phyloP scores from a whole-genome alignment of 2,888 invertebrate genomes.

The Timandra comae region DNA sequence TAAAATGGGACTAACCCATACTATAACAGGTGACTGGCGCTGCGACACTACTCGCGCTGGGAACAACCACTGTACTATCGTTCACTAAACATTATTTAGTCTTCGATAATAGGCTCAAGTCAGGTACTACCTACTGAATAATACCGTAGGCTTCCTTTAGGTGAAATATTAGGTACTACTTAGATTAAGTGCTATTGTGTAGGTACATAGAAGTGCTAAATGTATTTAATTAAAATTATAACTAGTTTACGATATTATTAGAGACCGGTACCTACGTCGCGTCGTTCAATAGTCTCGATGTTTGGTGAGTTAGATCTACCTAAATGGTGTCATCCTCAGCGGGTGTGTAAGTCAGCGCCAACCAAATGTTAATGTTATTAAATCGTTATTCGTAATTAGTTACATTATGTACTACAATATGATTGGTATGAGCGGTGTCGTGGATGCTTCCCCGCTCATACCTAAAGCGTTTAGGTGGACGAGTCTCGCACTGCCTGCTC shows the following conservation, averaged over 20 bases:
- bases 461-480: slow-evolving; percentile 75
- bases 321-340: no score
- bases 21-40: slow-evolving; percentile 38
- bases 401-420: slow-evolving; percentile 73
- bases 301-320: no score
- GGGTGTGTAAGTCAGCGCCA: slow-evolving; percentile 21
- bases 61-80: no score
- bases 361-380: slow-evolving; percentile 43
- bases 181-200: slow-evolving; percentile 11
- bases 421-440: slow-evolving; percentile 75
- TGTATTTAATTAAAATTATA: slow-evolving; percentile 6
- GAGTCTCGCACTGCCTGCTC: slow-evolving; percentile 57
- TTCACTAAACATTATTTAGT: slow-evolving; percentile 12
- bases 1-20: no score
- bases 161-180: slow-evolving; percentile 4
- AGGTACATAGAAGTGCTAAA: slow-evolving; percentile 13
- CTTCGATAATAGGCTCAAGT: background rate
- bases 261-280: slow-evolving; percentile 3
- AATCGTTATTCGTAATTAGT: slow-evolving; percentile 64
- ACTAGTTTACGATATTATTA: slow-evolving; percentile 6
- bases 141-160: background rate
- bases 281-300: no score
- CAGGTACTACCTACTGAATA: background rate
- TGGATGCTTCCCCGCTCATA: slow-evolving; percentile 75
- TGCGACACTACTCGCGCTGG: no score